Evolutionary conservation across 2,113 vertebrate species (phyloP).

Genomic region (Neotoma lepida): DNA sequence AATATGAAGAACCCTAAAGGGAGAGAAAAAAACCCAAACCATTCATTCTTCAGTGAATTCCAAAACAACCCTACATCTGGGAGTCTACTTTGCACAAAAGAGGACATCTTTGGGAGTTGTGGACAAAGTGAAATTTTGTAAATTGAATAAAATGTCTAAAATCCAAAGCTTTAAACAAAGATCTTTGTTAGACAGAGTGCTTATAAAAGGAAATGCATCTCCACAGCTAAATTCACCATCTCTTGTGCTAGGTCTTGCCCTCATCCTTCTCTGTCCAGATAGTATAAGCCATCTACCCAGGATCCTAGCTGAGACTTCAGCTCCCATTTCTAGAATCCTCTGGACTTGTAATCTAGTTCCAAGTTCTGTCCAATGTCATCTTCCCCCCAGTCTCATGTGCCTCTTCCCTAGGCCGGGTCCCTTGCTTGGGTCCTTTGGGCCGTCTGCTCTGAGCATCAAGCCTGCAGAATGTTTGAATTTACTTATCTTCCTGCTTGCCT

Average conservation of each 20-base stretch:
- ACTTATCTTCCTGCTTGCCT: neutral
- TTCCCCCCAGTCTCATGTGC: neutral
- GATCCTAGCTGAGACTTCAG: neutral
- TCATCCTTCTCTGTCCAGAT: neutral
- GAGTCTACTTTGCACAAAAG: slow-evolving; percentile 47
- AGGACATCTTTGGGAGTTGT: slow-evolving; percentile 44
- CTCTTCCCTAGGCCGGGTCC: too few species aligned
- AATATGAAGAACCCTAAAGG: slow-evolving; percentile 95
- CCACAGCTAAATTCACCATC: neutral
- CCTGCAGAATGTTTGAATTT: neutral
- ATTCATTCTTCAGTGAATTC: slow-evolving; percentile 51
- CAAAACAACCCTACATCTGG: slow-evolving; percentile 14
- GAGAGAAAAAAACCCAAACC: slow-evolving; percentile 42
- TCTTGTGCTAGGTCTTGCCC: neutral
- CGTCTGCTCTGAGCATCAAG: neutral
- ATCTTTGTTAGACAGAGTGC: slow-evolving; percentile 16
- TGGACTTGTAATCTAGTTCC: neutral
- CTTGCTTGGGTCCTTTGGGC: neutral
- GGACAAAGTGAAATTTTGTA: slow-evolving; percentile 45
- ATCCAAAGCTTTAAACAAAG: slow-evolving; percentile 31
- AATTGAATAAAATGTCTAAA: slow-evolving; percentile 24
- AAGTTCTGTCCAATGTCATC: neutral
- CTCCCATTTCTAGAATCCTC: neutral
- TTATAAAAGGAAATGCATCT: slow-evolving; percentile 39
- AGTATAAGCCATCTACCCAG: neutral